Conservation (phyloP, 1,140 invertebrate species). For the Rhyacophila brunnea region DNA sequence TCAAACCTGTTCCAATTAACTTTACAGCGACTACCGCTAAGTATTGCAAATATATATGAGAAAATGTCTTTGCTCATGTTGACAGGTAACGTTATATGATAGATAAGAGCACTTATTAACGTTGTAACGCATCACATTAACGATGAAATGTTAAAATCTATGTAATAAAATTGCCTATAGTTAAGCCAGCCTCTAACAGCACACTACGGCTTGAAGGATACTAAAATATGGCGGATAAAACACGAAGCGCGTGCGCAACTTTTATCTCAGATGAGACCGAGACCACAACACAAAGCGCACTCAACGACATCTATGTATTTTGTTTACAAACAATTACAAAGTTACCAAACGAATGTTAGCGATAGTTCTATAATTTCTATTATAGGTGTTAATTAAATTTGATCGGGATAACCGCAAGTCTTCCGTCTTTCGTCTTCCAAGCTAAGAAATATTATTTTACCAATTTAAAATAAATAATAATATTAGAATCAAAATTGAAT, state of each 20-base stretch:
- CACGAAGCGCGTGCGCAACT: conserved; percentile 17
- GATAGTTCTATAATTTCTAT: too few relatives aligned
- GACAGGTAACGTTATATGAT: neutral
- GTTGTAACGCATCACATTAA: conserved; percentile 15
- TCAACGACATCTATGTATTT: conserved; percentile 10
- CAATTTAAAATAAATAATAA: too few relatives aligned
- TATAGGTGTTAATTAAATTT: too few relatives aligned
- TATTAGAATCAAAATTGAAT: too few relatives aligned
- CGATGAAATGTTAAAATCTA: conserved; percentile 16
- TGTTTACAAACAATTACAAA: too few relatives aligned
- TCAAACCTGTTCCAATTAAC: conserved; percentile 28
- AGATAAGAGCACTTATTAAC: conserved; percentile 20
- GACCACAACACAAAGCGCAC: neutral
- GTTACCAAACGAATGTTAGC: too few relatives aligned
- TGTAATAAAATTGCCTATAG: conserved; percentile 20
- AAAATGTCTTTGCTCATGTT: conserved; percentile 14
- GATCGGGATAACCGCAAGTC: too few relatives aligned
- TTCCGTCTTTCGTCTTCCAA: too few relatives aligned
- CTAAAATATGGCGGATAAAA: conserved; percentile 27
- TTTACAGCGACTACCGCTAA: conserved; percentile 13
- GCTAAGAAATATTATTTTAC: too few relatives aligned
- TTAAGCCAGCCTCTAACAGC: conserved; percentile 6
- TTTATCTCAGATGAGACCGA: conserved; percentile 1
- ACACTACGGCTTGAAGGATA: conserved; percentile 24
- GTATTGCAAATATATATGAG: conserved; percentile 20